Conservation (phyloP, 1,140 invertebrate species). For the Tachypleus tridentatus region DNA sequence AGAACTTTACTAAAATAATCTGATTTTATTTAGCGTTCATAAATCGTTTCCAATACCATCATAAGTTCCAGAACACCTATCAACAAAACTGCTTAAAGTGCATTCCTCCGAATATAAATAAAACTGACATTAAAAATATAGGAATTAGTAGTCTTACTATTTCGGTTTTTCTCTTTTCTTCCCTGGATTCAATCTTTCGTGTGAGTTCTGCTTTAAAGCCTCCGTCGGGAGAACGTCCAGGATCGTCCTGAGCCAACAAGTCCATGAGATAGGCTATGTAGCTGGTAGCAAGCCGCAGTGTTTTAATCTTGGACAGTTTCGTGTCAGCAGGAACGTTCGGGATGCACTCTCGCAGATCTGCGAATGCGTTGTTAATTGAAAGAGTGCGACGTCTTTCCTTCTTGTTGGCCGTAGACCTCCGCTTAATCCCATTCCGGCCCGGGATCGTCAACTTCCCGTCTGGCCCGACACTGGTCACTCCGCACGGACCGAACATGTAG, state of each 20-base stretch:
- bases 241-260: conserved; percentile 33
- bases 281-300: conserved; percentile 39
- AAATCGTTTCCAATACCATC: no score
- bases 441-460: not conserved
- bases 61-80: no score
- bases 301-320: conserved; percentile 57
- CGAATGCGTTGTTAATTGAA: conserved; percentile 91
- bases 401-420: conserved; percentile 56
- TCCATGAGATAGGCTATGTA: conserved; percentile 44
- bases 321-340: conserved; percentile 92
- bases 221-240: conserved; percentile 29
- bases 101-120: no score
- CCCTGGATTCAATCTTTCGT: conserved; percentile 28
- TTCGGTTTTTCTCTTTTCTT: conserved; percentile 18
- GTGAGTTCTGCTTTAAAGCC: conserved; percentile 43
- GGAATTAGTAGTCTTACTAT: conserved; percentile 13
- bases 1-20: not conserved
- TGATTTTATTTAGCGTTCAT: not conserved
- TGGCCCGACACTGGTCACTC: not conserved
- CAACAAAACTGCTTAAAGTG: no score
- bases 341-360: conserved; percentile 80
- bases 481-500: conserved; percentile 1
- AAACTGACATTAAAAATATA: not conserved
- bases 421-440: conserved; percentile 17
- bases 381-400: conserved; percentile 81